Evolutionary conservation across 2,888 invertebrate species (phyloP).

Genomic region (Patella pellucida): DNA sequence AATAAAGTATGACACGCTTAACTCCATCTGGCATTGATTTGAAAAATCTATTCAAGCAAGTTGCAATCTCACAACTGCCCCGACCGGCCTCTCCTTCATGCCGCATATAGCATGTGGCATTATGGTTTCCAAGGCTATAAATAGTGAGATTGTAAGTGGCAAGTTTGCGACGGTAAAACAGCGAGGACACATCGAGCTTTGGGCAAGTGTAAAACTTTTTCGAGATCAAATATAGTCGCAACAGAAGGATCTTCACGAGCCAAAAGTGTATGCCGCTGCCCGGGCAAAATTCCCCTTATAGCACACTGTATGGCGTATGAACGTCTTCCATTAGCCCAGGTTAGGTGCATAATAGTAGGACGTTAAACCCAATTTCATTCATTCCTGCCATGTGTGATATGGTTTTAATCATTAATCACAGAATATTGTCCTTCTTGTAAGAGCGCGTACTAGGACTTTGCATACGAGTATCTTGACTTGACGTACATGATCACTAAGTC

Average conservation of each 20-base stretch:
- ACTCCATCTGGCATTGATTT: neutral
- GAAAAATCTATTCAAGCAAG: neutral
- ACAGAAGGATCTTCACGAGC: neutral
- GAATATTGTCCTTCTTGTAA: too few relatives aligned
- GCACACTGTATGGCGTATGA: too few relatives aligned
- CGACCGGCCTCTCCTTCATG: constrained; percentile 6
- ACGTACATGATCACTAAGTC: too few relatives aligned
- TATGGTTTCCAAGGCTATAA: neutral
- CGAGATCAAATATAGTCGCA: neutral
- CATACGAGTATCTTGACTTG: too few relatives aligned
- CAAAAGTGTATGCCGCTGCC: neutral
- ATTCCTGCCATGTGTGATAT: too few relatives aligned
- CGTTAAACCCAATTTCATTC: too few relatives aligned
- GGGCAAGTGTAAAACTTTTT: neutral
- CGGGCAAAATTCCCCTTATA: too few relatives aligned
- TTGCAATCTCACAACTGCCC: constrained; percentile 5
- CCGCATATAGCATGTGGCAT: constrained; percentile 9
- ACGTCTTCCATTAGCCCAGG: too few relatives aligned
- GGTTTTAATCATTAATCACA: too few relatives aligned
- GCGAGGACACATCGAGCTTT: neutral
- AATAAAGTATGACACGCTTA: neutral
- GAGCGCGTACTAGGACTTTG: too few relatives aligned
- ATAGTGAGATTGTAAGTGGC: neutral
- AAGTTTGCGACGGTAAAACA: constrained; percentile 13
- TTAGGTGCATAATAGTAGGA: too few relatives aligned